Evolutionary conservation across 2,888 invertebrate species (phyloP).

Genomic region (Pandemis corylana): DNA sequence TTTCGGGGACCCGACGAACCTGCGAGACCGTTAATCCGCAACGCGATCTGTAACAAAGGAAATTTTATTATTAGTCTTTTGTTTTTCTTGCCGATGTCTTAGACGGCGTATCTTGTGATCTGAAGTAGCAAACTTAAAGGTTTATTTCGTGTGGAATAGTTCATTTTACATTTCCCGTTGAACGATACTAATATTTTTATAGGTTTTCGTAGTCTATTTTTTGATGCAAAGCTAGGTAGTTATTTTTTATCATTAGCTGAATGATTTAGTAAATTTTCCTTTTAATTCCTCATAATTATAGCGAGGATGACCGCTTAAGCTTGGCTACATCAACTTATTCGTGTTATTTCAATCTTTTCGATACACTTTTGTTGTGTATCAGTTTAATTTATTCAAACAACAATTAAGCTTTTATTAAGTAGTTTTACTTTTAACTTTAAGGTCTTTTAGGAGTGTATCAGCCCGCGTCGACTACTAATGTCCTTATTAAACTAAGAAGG

Average conservation of each 20-base stretch:
- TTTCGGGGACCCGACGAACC: constrained; percentile 60
- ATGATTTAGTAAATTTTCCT: too few species aligned
- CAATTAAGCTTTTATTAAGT: not conserved
- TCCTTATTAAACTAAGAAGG: constrained; percentile 22
- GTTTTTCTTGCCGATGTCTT: not conserved
- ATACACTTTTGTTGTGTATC: not conserved
- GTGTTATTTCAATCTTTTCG: not conserved
- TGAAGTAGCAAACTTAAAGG: not conserved
- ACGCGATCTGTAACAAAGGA: constrained; percentile 64
- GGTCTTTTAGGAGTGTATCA: constrained; percentile 20
- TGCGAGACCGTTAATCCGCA: constrained; percentile 57
- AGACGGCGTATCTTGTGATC: not conserved
- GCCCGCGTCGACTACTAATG: constrained; percentile 21
- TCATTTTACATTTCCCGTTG: not conserved
- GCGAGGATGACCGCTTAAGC: not conserved
- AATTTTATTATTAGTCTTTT: constrained; percentile 35
- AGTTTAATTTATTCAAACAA: not conserved
- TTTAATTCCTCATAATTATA: too few species aligned
- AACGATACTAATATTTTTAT: not conserved
- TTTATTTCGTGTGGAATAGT: not conserved
- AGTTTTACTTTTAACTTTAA: constrained; percentile 15
- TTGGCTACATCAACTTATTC: not conserved
- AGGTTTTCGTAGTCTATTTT: not conserved
- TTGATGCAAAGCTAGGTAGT: too few species aligned
- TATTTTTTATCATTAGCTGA: too few species aligned